These are phyloP conservation scores for Paradoxurus hermaphroditus DNA, from an alignment of 2,113 vertebrate species.

Conservation along the genomic window DNA sequence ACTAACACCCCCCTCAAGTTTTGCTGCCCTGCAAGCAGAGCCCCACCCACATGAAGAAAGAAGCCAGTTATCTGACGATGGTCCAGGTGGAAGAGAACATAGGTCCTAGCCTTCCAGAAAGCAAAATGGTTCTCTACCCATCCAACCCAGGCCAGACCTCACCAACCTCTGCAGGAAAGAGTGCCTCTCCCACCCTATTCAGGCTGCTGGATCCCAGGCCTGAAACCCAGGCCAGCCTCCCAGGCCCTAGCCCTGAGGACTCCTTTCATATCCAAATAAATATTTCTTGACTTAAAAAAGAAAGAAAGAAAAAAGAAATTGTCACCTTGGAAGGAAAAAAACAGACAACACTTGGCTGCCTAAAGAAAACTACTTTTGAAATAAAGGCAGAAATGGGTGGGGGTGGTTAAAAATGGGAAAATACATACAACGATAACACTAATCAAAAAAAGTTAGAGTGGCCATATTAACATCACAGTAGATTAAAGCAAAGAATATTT, in stretches of 20 bases:
- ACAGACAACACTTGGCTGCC: neutral
- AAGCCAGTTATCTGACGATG: slow-evolving; percentile 90
- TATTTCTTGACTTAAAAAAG: too few species aligned
- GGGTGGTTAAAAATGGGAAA: neutral
- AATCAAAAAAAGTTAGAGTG: neutral
- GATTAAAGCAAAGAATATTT: neutral
- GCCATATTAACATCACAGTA: neutral
- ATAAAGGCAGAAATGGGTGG: neutral
- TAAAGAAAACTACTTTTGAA: neutral
- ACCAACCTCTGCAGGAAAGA: slow-evolving; percentile 79
- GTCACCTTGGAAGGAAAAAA: neutral
- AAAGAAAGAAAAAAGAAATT: too few species aligned
- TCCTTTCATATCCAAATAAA: slow-evolving; percentile 59
- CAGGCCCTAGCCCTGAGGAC: neutral
- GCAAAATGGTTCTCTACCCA: slow-evolving; percentile 88
- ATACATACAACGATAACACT: neutral
- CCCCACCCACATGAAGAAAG: slow-evolving; percentile 87
- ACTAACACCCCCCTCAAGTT: slow-evolving; percentile 80
- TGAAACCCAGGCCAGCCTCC: slow-evolving; percentile 31
- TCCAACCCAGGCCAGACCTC: slow-evolving; percentile 86
- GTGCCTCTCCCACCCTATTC: too few species aligned
- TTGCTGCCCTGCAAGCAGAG: slow-evolving; percentile 85
- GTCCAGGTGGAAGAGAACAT: slow-evolving; percentile 84
- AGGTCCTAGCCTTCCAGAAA: slow-evolving; percentile 84
- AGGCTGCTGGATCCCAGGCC: neutral